Percentiles rank a stretch among this genome's conserved stretches.
These are phyloP conservation scores for Dunckerocampus dactyliophorus DNA, from an alignment of 2,113 vertebrate genomes.

Conservation along the genomic window DNA sequence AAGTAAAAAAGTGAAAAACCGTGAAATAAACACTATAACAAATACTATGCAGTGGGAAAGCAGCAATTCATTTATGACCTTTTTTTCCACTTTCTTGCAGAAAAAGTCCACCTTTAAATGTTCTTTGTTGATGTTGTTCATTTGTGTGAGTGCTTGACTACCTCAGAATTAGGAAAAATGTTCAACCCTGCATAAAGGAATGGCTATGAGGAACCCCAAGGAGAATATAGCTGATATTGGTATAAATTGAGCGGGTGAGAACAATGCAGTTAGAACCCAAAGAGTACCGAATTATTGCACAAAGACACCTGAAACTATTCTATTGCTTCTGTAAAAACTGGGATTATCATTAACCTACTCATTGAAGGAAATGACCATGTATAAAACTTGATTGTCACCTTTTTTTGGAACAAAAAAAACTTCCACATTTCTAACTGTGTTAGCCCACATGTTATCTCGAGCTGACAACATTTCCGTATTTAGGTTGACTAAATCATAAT, in stretches of 20 bases:
- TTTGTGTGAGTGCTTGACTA: not conserved
- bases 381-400: conserved; percentile 50
- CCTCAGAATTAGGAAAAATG: conserved; percentile 20
- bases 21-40: too few species aligned
- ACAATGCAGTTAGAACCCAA: not conserved
- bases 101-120: not conserved
- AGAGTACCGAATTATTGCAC: not conserved
- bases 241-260: conserved; percentile 3
- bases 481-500: not conserved
- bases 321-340: conserved; percentile 4
- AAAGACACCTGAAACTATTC: conserved; percentile 5
- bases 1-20: too few species aligned
- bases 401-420: conserved; percentile 11
- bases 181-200: conserved; percentile 30
- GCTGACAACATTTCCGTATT: not conserved
- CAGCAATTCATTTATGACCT: too few species aligned
- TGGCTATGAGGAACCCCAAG: not conserved
- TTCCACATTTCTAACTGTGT: not conserved
- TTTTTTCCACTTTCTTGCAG: too few species aligned
- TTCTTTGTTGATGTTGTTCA: not conserved
- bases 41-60: too few species aligned
- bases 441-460: not conserved
- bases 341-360: not conserved
- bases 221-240: not conserved
- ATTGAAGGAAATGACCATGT: not conserved